Base-by-base conservation (phyloP, 2,797 vertebrate genomes). In the Propithecus deckenii region DNA sequence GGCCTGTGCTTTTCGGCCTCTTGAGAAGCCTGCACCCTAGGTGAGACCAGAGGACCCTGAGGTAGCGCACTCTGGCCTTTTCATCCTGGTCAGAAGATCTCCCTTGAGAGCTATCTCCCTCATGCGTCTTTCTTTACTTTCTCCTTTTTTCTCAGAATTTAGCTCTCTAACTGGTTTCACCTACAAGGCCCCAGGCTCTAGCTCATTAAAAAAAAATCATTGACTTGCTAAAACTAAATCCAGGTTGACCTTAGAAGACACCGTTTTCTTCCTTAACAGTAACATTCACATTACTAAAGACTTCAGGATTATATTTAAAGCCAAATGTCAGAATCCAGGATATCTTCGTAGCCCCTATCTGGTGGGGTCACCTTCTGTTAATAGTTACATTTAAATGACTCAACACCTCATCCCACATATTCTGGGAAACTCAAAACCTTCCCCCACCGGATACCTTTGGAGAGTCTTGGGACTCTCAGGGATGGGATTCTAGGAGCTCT, bases 211-310 rank as follows among this genome's bases (percentile, higher is more conserved):
- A 87, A 65, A 78, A 81, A 59, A 28, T 5, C 13, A 78, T 83
- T 50, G 69, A 80, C 50, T 95, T 93, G 59, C 83, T 95, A 91
- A 94, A 96, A 93, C 79, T 65, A 95, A 96, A 89, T 75, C 69
- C 57, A 84, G 69, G 35, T n/a, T 94, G 91, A 91, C 91, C 95
- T 95, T 86, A 93, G 75, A 93, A 91, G 79, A 84, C 46, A 91
- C 7, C 18, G 50, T 93, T 91, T 97, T 94, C 79, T 84, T 75
- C 52, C 50, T 86, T 89, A 74, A 80, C 46, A 89, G 57, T 3
- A 35, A 38, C 11, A 65, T 84, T 86, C 78, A 89, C 57, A 48
- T 96, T 80, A 83, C 55, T 74, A 22, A 93, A 88, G 67, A 74
- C 76, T 85, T 88, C 9, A 69, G 57, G 23, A 81, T 87, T 92